Percentiles rank a stretch among this genome's conserved stretches.
Evolutionary conservation across 2,113 vertebrate genomes (phyloP).

Genomic region (Turnix velox): DNA sequence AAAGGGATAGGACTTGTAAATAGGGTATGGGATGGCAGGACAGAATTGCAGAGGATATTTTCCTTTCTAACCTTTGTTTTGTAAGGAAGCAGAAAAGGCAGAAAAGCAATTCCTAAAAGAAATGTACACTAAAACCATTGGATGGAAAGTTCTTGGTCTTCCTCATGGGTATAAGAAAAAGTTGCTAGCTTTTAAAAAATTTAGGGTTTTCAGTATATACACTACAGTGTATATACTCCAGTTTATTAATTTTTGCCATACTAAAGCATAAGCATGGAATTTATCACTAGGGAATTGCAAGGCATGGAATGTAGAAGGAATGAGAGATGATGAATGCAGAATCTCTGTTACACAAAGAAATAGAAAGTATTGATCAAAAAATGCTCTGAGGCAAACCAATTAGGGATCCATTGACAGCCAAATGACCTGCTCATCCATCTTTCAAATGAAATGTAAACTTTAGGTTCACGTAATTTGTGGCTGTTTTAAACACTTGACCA

Average conservation of each 20-base stretch:
- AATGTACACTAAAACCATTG: neutral
- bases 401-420: neutral
- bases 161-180: neutral
- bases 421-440: slow-evolving; percentile 4
- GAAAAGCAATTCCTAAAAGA: neutral
- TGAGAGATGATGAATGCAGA: neutral
- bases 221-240: neutral
- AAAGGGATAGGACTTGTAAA: no score
- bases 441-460: neutral
- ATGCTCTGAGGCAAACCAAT: neutral
- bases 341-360: neutral
- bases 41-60: neutral
- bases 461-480: neutral
- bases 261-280: neutral
- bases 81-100: neutral
- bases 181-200: neutral
- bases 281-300: neutral
- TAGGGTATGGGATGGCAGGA: no score
- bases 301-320: neutral
- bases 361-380: slow-evolving; percentile 23
- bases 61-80: neutral
- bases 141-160: neutral
- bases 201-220: neutral
- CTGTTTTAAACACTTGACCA: neutral
- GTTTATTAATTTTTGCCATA: neutral